These are phyloP conservation scores for Chironomus tepperi DNA, from an alignment of 1,140 invertebrate species.

Conservation along the genomic window DNA sequence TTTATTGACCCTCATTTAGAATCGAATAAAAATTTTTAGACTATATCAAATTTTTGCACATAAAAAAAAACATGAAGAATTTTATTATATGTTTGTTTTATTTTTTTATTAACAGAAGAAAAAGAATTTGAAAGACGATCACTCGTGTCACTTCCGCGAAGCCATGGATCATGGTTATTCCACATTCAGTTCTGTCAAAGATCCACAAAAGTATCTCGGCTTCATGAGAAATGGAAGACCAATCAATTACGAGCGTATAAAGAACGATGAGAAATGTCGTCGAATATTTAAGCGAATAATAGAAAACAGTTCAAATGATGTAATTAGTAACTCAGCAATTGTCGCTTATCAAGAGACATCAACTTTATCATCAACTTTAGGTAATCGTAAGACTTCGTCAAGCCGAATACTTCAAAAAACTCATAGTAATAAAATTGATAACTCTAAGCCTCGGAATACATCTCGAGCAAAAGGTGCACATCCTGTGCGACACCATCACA, in stretches of 20 bases:
- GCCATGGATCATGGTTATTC: neutral
- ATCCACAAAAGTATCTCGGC: conserved; percentile 8
- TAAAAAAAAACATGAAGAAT: too few relatives aligned
- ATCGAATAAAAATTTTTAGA: neutral
- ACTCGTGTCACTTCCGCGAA: neutral
- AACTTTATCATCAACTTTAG: neutral
- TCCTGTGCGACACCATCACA: conserved; percentile 2
- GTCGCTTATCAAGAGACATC: neutral
- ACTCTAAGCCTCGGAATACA: neutral
- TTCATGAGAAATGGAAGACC: conserved; percentile 5
- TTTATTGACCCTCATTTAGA: neutral
- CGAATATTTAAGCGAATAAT: conserved; percentile 11
- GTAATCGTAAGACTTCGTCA: neutral
- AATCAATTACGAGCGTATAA: neutral
- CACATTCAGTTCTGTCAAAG: neutral
- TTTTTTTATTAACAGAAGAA: neutral
- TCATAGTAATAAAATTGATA: conserved; percentile 20
- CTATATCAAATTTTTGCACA: too few relatives aligned
- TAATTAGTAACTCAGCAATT: neutral
- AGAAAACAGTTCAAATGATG: conserved; percentile 16
- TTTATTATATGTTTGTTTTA: neutral
- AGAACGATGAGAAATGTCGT: conserved; percentile 22
- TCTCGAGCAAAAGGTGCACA: neutral
- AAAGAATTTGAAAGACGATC: neutral
- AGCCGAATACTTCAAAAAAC: neutral